These are phyloP conservation scores for Andrena cerasifolii DNA, from an alignment of 1,140 invertebrate genomes.

Conservation along the genomic window DNA sequence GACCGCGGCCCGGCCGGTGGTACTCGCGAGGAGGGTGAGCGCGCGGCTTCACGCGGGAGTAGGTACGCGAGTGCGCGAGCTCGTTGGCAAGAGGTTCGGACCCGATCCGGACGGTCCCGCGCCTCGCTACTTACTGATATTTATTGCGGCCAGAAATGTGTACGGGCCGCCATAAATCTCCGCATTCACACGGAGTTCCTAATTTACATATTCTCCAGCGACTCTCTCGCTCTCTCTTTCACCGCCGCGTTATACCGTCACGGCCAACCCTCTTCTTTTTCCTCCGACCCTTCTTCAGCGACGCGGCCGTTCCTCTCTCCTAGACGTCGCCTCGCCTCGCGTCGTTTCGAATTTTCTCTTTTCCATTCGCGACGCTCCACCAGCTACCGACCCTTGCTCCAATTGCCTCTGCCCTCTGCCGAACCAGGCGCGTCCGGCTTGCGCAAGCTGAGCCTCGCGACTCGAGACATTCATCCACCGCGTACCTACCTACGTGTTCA, in stretches of 20 bases:
- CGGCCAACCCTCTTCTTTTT: slow-evolving; percentile 30
- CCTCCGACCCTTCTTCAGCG: slow-evolving; percentile 36
- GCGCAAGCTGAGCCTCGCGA: too few relatives aligned
- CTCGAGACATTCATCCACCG: too few relatives aligned
- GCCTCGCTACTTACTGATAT: slow-evolving; percentile 81
- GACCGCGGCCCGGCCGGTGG: too few relatives aligned
- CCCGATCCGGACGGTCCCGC: slow-evolving; percentile 63
- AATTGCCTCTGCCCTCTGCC: too few relatives aligned
- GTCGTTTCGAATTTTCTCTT: slow-evolving; percentile 19
- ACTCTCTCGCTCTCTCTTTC: slow-evolving; percentile 44
- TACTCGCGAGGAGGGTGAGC: not conserved
- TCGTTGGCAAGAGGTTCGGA: slow-evolving; percentile 27
- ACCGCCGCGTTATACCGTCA: slow-evolving; percentile 1
- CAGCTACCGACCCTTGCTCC: not conserved
- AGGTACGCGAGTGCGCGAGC: not conserved
- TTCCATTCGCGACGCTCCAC: not conserved
- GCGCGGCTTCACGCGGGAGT: too few relatives aligned
- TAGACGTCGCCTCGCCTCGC: not conserved
- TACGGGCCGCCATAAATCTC: slow-evolving; percentile 80
- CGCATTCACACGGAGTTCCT: slow-evolving; percentile 81
- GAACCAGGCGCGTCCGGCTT: too few relatives aligned
- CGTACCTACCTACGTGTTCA: too few relatives aligned
- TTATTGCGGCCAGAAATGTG: slow-evolving; percentile 81
- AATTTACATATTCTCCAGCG: slow-evolving; percentile 79
- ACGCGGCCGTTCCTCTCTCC: slow-evolving; percentile 18